Base-by-base conservation (phyloP, 2,797 vertebrate genomes). In the Anolis apletophallus region DNA sequence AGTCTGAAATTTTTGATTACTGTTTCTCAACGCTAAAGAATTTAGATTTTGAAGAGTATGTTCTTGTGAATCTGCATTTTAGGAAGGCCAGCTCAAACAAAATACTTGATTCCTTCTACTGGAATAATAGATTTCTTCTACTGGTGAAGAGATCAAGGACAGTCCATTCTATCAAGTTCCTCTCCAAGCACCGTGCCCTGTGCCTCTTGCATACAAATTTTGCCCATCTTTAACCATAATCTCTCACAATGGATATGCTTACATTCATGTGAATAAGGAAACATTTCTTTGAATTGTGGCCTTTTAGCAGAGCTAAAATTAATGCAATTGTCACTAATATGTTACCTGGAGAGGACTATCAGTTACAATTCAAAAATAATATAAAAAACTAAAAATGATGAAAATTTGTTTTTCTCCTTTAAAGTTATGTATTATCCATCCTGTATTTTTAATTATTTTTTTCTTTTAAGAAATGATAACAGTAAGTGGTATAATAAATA, bases 1-100 rank as follows among this genome's bases (percentile, higher is more conserved):
- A 40, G n/a, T 86, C 71, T 79, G 86, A 59, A 32, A 7, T 0
- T 0, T 89, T 61, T 50, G 36, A 57, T 67, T 54, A 29, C 11
- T 12, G 5, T 23, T 68, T 59, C 40, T 32, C 72, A 67, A 84
- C 80, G 34, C 61, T 57, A 52, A 77, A 26, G 8, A 59, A 19
- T 12, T 32, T 83, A 17, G 10, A 34, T 46, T 78, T 71, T 36
- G 69, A 91, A 90, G 81, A 23, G 67, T 34, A 83, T 55, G 54
- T 1, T 52, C 1, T 67, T 78, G 54, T 19, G 6, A 84, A 9
- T 3, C n/a, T 78, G n/a, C 9, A 84, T 1, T 0, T 0, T 78
- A 0, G 75, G 21, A 55, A 77, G 46, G 10, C 6, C 5, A 64
- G 10, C 36, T 59, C 34, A 54, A 46, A 29, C 12, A n/a, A 54